A percentile compares a stretch with the other conserved stretches of the same genome.
Conservation (phyloP, 2,113 vertebrate species). For the Gambusia affinis region DNA sequence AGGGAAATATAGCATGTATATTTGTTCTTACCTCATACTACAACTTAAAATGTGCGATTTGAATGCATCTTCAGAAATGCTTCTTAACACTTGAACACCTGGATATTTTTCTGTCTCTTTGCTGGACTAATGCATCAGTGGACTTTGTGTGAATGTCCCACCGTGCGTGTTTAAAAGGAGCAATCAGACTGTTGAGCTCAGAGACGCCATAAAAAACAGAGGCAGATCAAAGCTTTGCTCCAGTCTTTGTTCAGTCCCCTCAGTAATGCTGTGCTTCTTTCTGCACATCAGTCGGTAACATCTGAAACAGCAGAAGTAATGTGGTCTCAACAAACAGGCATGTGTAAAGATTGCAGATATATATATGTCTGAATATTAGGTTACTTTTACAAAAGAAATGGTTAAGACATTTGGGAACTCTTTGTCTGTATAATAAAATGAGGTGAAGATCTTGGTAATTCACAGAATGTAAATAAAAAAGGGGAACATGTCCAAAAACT, state of each 20-base stretch:
- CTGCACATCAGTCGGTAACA: constrained; percentile 2
- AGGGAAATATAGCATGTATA: neutral
- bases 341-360: neutral
- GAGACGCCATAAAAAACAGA: constrained; percentile 21
- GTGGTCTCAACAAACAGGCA: neutral
- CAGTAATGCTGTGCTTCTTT: constrained; percentile 5
- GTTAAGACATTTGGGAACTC: neutral
- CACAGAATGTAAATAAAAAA: neutral
- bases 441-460: too few species aligned
- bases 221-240: constrained; percentile 56
- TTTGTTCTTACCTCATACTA: neutral
- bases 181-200: constrained; percentile 21
- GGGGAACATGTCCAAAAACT: neutral
- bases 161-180: constrained; percentile 35
- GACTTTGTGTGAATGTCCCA: constrained; percentile 54
- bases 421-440: neutral
- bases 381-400: neutral
- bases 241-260: constrained; percentile 38
- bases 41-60: constrained; percentile 51
- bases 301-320: neutral
- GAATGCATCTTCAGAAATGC: constrained; percentile 34
- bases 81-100: constrained; percentile 61
- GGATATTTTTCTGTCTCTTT: constrained; percentile 3
- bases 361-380: neutral
- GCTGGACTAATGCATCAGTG: constrained; percentile 51